Conservation (phyloP, 2,888 invertebrate species). For the Tenthredo livida region DNA sequence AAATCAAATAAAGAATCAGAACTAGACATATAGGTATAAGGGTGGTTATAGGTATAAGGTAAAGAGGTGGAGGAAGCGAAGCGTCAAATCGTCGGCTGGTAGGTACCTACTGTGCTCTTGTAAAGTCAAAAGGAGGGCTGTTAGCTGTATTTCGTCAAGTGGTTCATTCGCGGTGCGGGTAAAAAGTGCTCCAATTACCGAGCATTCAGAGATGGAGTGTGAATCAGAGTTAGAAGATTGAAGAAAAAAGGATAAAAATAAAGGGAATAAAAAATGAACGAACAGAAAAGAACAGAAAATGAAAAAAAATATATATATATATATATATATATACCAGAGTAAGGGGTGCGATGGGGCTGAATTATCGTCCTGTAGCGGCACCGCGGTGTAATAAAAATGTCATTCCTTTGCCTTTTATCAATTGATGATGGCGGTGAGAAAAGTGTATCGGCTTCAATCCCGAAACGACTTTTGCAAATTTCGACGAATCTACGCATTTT, state of each 20-base stretch:
- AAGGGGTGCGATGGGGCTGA: neutral
- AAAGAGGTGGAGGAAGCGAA: conserved; percentile 16
- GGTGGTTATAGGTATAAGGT: neutral
- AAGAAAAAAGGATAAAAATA: neutral
- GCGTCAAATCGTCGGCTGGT: conserved; percentile 29
- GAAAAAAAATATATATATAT: neutral
- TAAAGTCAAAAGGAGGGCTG: conserved; percentile 43
- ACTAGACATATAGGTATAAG: neutral
- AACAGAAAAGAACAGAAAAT: neutral
- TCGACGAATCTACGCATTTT: neutral
- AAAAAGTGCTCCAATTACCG: conserved; percentile 52
- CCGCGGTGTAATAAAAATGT: neutral
- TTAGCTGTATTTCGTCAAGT: conserved; percentile 49
- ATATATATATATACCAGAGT: too few species aligned
- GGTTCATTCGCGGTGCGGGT: conserved; percentile 15
- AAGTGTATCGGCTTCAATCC: too few species aligned
- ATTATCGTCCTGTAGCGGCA: neutral
- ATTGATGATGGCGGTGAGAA: neutral
- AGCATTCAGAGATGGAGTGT: conserved; percentile 43
- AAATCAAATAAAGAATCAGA: neutral
- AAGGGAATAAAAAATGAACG: neutral
- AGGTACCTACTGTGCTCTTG: neutral
- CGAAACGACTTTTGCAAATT: neutral
- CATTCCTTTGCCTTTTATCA: neutral
- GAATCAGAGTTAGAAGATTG: conserved; percentile 46